These are phyloP conservation scores for Noctua fimbriata DNA, from an alignment of 2,888 invertebrate species.

Conservation along the genomic window DNA sequence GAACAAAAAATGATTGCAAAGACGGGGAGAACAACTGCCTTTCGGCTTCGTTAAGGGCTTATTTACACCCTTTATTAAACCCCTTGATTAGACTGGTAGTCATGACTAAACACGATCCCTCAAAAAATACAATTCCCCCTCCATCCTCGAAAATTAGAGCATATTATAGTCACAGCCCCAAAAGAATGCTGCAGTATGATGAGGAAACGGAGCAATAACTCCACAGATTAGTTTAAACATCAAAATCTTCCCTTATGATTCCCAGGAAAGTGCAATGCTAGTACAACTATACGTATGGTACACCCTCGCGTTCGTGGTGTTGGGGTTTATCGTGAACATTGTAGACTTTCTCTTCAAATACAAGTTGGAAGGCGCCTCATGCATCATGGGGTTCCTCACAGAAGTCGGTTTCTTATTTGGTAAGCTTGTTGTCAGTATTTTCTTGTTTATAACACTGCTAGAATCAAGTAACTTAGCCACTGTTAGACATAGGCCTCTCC, in stretches of 20 bases:
- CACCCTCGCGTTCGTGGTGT: conserved; percentile 78
- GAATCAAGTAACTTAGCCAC: not conserved
- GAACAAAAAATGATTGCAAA: no score
- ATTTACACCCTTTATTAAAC: no score
- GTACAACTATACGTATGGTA: conserved; percentile 82
- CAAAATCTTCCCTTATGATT: not conserved
- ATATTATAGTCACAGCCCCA: not conserved
- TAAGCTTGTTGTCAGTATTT: conserved; percentile 57
- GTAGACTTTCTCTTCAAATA: conserved; percentile 74
- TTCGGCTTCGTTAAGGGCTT: no score
- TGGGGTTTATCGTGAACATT: conserved; percentile 77
- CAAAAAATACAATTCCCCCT: not conserved
- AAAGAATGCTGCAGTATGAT: no score
- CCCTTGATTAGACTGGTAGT: not conserved
- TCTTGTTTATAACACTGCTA: not conserved
- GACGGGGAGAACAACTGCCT: no score
- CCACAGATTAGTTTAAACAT: not conserved
- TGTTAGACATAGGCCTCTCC: not conserved
- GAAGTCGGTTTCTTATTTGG: conserved; percentile 82
- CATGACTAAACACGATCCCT: not conserved
- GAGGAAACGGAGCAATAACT: not conserved
- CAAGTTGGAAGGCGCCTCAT: conserved; percentile 64
- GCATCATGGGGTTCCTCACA: conserved; percentile 72
- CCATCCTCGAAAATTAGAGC: no score
- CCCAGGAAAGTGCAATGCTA: conserved; percentile 77